phyloP scores from a whole-genome alignment of 2,797 vertebrate genomes.

The Enoplosus armatus region DNA sequence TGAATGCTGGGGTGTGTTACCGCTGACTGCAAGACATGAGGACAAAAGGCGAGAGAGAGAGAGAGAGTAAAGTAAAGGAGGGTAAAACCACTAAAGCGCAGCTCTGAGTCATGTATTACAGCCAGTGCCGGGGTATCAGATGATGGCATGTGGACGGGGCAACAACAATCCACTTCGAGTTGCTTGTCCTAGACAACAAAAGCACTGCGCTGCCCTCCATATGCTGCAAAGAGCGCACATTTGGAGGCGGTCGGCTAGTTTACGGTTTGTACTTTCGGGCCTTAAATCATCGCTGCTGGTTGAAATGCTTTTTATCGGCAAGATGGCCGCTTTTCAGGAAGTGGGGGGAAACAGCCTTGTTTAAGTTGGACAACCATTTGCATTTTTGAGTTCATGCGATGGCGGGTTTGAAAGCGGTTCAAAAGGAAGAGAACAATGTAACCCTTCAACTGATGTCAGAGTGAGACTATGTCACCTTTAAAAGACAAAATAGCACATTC shows the following conservation, averaged over 20 bases:
- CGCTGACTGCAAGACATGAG: slow-evolving; percentile 52
- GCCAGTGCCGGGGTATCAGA: slow-evolving; percentile 52
- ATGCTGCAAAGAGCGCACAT: slow-evolving; percentile 16
- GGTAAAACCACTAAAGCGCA: slow-evolving; percentile 50
- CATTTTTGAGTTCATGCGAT: slow-evolving; percentile 36
- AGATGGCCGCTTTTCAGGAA: slow-evolving; percentile 32
- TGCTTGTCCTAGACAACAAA: slow-evolving; percentile 63
- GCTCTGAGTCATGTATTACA: slow-evolving; percentile 31
- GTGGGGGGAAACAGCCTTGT: slow-evolving; percentile 26
- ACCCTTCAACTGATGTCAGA: slow-evolving; percentile 1
- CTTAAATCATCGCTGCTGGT: slow-evolving; percentile 57
- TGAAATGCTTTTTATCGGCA: slow-evolving; percentile 37
- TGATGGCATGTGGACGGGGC: slow-evolving; percentile 56
- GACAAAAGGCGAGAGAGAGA: slow-evolving; percentile 52
- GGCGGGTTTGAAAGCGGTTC: slow-evolving; percentile 37
- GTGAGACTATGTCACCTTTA: background rate
- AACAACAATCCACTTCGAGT: slow-evolving; percentile 65
- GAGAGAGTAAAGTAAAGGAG: slow-evolving; percentile 11
- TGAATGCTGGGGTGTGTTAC: slow-evolving; percentile 63
- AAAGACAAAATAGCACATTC: background rate
- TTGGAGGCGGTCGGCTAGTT: slow-evolving; percentile 37
- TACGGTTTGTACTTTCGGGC: slow-evolving; percentile 15
- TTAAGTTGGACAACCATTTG: slow-evolving; percentile 39
- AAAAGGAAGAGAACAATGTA: slow-evolving; percentile 29
- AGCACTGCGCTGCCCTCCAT: slow-evolving; percentile 34